phyloP scores from a whole-genome alignment of 2,113 vertebrate genomes.

The Lota lota region DNA sequence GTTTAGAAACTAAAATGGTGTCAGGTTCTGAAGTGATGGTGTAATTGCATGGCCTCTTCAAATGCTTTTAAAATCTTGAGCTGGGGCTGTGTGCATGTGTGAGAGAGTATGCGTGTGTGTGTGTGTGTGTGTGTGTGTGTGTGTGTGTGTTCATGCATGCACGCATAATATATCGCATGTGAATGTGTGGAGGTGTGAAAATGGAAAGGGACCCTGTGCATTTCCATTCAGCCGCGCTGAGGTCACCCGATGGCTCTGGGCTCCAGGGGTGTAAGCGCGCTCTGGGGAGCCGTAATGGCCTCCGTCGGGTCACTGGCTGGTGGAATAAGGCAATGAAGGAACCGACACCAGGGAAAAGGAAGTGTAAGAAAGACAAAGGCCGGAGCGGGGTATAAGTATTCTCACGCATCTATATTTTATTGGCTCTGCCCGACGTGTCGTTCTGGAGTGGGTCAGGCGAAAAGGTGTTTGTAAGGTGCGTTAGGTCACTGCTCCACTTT shows the following conservation, averaged over 20 bases:
- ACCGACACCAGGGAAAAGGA: not conserved
- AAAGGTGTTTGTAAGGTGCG: too few relatives aligned
- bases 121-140: constrained; percentile 18
- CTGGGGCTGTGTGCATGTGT: not conserved
- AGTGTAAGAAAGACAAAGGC: too few relatives aligned
- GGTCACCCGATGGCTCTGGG: constrained; percentile 38
- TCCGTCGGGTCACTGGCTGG: not conserved
- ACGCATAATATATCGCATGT: not conserved
- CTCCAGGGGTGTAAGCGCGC: constrained; percentile 14
- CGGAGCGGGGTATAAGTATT: too few relatives aligned
- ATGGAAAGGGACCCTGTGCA: constrained; percentile 53
- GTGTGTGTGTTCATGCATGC: constrained; percentile 36
- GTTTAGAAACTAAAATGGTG: constrained; percentile 68
- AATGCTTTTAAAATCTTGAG: constrained; percentile 69
- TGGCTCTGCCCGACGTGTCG: constrained; percentile 3
- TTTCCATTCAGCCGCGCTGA: constrained; percentile 42
- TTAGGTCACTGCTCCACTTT: too few relatives aligned
- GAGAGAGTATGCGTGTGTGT: constrained; percentile 3
- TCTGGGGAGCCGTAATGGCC: constrained; percentile 49
- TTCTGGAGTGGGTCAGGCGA: too few relatives aligned
- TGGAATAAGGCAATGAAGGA: too few relatives aligned
- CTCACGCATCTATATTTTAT: constrained; percentile 19
- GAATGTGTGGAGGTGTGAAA: constrained; percentile 62
- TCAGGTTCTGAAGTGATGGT: constrained; percentile 59
- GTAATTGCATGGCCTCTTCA: constrained; percentile 57